Evolutionary conservation across 2,888 invertebrate genomes (phyloP).

Genomic region (Drosophila planitibia): DNA sequence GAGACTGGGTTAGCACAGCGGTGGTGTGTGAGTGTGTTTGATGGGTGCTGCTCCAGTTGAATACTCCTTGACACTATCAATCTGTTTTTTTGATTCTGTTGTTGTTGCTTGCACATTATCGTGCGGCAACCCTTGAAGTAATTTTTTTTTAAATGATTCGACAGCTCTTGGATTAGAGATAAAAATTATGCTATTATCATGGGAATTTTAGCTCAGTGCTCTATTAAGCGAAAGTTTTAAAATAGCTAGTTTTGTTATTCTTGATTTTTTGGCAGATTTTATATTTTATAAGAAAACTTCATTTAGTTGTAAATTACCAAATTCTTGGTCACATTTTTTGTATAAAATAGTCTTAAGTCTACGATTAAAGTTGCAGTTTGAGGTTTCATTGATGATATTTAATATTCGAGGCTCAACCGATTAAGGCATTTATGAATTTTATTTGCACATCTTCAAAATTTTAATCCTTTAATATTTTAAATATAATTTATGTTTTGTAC

Average conservation of each 20-base stretch:
- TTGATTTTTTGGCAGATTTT: neutral
- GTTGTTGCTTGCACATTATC: constrained; percentile 14
- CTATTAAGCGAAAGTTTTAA: neutral
- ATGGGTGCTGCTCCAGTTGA: constrained; percentile 53
- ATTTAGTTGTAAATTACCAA: neutral
- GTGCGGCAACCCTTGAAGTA: constrained; percentile 52
- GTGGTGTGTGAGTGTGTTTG: constrained; percentile 37
- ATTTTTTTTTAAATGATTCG: constrained; percentile 31
- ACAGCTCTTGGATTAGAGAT: constrained; percentile 33
- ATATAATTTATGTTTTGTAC: neutral
- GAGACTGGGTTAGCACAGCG: constrained; percentile 1
- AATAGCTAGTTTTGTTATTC: neutral
- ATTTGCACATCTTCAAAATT: neutral
- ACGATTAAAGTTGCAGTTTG: neutral
- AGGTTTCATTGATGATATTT: neutral
- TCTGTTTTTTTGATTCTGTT: constrained; percentile 51
- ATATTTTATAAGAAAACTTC: neutral
- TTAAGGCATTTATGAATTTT: no score
- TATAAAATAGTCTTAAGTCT: neutral
- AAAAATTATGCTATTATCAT: constrained; percentile 25
- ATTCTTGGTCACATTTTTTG: neutral
- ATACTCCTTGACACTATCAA: constrained; percentile 67
- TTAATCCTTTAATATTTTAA: neutral
- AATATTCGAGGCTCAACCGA: neutral
- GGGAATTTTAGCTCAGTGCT: constrained; percentile 1